Conservation (phyloP, 2,113 vertebrate species). For the Mugil cephalus region DNA sequence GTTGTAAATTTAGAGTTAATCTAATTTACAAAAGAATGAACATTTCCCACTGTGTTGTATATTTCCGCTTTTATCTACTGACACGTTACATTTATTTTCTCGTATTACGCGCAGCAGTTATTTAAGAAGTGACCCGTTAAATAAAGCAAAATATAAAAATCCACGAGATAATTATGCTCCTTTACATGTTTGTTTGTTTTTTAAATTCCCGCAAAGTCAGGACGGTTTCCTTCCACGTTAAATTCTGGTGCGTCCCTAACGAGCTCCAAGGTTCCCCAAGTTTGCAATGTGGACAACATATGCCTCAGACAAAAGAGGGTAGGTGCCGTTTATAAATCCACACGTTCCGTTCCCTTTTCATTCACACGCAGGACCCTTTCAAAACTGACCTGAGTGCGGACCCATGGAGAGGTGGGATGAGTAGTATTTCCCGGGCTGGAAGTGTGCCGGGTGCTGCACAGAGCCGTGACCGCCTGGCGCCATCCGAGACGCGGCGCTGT, state of each 20-base stretch:
- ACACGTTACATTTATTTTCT: slow-evolving; percentile 23
- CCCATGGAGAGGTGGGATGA: slow-evolving; percentile 93
- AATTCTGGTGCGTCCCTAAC: slow-evolving; percentile 51
- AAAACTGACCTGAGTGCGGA: slow-evolving; percentile 92
- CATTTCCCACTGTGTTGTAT: slow-evolving; percentile 3
- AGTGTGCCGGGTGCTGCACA: slow-evolving; percentile 90
- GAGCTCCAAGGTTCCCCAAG: slow-evolving; percentile 38
- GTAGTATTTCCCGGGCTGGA: slow-evolving; percentile 95
- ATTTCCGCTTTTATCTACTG: slow-evolving; percentile 26
- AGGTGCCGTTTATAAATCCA: slow-evolving; percentile 5
- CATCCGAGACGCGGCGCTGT: slow-evolving; percentile 89
- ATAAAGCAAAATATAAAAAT: slow-evolving; percentile 67
- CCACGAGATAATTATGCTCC: slow-evolving; percentile 19
- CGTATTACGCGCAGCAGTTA: slow-evolving; percentile 23
- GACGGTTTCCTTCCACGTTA: slow-evolving; percentile 66
- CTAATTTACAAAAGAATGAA: slow-evolving; percentile 21
- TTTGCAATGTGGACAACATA: slow-evolving; percentile 61
- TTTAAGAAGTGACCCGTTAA: slow-evolving; percentile 68
- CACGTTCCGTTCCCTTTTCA: slow-evolving; percentile 2
- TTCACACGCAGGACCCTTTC: slow-evolving; percentile 13
- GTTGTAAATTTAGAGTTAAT: slow-evolving; percentile 33
- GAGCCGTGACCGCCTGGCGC: slow-evolving; percentile 87
- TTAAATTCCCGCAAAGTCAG: slow-evolving; percentile 52
- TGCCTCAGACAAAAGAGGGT: slow-evolving; percentile 44
- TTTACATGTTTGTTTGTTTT: slow-evolving; percentile 52